phyloP scores from a whole-genome alignment of 2,888 invertebrate species.

The Pilophorus perplexus region DNA sequence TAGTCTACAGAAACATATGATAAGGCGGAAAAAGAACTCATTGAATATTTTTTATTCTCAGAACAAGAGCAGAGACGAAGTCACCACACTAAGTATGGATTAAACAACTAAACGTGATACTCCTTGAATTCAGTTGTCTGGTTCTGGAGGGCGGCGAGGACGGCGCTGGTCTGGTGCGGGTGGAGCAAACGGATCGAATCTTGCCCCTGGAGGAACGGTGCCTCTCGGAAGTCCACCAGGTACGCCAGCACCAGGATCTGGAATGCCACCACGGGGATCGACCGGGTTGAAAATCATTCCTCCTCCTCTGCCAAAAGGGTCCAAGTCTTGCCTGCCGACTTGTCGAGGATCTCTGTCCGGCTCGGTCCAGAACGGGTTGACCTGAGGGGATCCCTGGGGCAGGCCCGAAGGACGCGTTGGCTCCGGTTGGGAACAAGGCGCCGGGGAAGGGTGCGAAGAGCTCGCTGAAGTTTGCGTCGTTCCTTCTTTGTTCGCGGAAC shows the following conservation, averaged over 20 bases:
- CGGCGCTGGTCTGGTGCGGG: slow-evolving; percentile 55
- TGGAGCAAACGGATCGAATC: slow-evolving; percentile 83
- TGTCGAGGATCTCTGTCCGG: slow-evolving; percentile 47
- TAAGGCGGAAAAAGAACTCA: too few relatives aligned
- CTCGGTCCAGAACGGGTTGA: slow-evolving; percentile 48
- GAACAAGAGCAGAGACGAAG: too few relatives aligned
- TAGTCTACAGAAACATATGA: too few relatives aligned
- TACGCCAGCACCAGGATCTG: slow-evolving; percentile 54
- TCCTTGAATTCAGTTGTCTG: too few relatives aligned
- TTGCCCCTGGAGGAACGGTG: slow-evolving; percentile 71
- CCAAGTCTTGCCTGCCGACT: slow-evolving; percentile 69
- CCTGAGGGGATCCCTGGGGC: too few relatives aligned
- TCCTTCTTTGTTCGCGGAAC: slow-evolving; percentile 53
- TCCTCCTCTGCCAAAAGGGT: slow-evolving; percentile 65
- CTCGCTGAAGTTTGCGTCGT: slow-evolving; percentile 55
- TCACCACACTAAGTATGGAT: too few relatives aligned
- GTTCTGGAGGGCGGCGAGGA: slow-evolving; percentile 51
- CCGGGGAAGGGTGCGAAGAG: background rate
- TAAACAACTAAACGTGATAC: too few relatives aligned
- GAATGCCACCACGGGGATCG: slow-evolving; percentile 32
- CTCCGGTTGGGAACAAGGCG: too few relatives aligned
- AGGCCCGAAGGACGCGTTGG: too few relatives aligned
- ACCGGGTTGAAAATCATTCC: slow-evolving; percentile 76
- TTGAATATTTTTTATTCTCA: too few relatives aligned
- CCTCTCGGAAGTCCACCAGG: slow-evolving; percentile 63